Evolutionary conservation across 2,797 vertebrate species (phyloP).

Genomic region (Lerista edwardsae): DNA sequence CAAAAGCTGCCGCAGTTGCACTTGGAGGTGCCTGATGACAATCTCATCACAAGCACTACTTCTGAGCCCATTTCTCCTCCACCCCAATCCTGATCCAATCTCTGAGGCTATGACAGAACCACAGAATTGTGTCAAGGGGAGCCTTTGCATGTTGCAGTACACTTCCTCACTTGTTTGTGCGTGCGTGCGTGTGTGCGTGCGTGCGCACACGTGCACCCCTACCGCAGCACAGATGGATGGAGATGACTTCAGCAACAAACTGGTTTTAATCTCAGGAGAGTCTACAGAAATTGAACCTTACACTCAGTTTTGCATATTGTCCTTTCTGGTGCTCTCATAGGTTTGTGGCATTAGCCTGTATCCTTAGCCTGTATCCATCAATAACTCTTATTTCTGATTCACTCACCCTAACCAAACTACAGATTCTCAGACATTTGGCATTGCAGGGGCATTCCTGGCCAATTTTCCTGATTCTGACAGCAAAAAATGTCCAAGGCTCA

Average conservation of each 20-base stretch:
- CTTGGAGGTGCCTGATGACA: accelerated
- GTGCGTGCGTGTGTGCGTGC: neutral
- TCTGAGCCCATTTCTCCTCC: neutral
- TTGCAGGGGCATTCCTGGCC: neutral
- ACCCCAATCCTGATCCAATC: neutral
- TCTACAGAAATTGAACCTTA: neutral
- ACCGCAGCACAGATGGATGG: too few species aligned
- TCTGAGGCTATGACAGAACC: neutral
- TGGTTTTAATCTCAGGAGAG: neutral
- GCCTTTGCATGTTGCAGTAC: too few species aligned
- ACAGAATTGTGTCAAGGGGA: neutral
- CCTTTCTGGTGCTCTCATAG: too few species aligned
- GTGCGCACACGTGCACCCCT: neutral
- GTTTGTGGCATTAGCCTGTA: too few species aligned
- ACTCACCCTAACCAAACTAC: neutral
- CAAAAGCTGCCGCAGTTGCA: neutral
- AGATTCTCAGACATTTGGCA: neutral
- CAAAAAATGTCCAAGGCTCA: neutral
- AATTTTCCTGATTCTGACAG: neutral
- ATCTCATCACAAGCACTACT: neutral
- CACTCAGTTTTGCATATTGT: neutral
- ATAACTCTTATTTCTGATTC: neutral
- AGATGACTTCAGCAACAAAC: neutral
- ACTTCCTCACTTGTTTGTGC: neutral
- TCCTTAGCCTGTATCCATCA: neutral